Evolutionary conservation across 1,140 invertebrate species (phyloP).

Genomic region (Papilio glaucus): DNA sequence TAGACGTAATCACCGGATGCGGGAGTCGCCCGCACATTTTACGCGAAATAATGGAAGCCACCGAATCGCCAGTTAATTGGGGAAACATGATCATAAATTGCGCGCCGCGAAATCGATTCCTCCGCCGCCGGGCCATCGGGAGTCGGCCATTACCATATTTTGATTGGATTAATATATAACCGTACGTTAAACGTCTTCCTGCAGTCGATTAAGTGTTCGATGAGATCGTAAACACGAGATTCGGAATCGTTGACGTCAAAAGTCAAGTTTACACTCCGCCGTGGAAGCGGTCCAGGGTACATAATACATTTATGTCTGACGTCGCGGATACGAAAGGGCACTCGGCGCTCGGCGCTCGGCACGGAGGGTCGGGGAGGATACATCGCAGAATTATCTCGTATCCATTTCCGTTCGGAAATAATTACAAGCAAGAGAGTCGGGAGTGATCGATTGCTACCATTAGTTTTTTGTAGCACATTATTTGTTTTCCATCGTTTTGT

Average conservation of each 20-base stretch:
- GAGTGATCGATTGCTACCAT: conserved; percentile 58
- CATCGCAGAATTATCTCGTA: conserved; percentile 58
- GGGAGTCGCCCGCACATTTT: conserved; percentile 79
- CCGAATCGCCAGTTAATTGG: conserved; percentile 81
- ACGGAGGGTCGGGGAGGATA: conserved; percentile 40
- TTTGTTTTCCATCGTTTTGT: conserved; percentile 46
- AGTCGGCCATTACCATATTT: conserved; percentile 71
- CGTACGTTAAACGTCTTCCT: conserved; percentile 66
- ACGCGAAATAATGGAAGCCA: conserved; percentile 80
- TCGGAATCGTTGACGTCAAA: conserved; percentile 57
- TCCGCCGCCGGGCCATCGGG: conserved; percentile 49
- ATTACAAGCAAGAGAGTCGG: conserved; percentile 48
- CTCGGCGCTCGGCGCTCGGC: not conserved
- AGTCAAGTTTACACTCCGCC: conserved; percentile 53
- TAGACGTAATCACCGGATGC: conserved; percentile 80
- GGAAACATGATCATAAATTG: conserved; percentile 75
- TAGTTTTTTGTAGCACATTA: conserved; percentile 54
- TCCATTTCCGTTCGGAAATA: conserved; percentile 59
- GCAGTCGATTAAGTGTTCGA: conserved; percentile 67
- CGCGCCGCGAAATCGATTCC: conserved; percentile 71
- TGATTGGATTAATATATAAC: conserved; percentile 73
- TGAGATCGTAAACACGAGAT: conserved; percentile 62
- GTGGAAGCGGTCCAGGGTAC: conserved; percentile 31
- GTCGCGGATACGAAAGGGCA: conserved; percentile 21
- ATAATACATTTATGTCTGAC: conserved; percentile 26